Evolutionary conservation across 2,797 vertebrate species (phyloP), one percentile per base, ranked within the genome.

Genomic region (Typhlichthys eigenmanni): DNA sequence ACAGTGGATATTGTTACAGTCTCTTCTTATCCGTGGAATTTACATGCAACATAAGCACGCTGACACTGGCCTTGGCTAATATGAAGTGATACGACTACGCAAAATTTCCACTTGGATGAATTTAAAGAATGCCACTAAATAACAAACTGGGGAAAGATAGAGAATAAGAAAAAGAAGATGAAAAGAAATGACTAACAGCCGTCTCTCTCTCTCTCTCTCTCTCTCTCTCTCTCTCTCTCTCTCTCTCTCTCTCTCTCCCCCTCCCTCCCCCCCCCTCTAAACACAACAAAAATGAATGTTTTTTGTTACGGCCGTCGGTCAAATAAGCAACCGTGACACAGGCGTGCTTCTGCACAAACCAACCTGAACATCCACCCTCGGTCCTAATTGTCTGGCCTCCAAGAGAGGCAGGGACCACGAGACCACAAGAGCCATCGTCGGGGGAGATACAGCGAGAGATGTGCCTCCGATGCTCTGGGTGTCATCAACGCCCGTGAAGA

Each of bases 21-120:
- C 72, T 72, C 65, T 69, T 76, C 76, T 87, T 75, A 84, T 87
- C 71, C 72, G 5, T 34, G 73, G 71, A 84, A 84, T 87, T 85
- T 84, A 76, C 82, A 87, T 77, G 82, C 60, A 58, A 72, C 76
- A 77, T 74, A 75, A 67, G 67, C 68, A 69, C 57, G 64, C 67
- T 68, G 64, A 55, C 9, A 29, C 63, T 49, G 72, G 67, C 43
- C 75, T 78, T 56, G 75, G 71, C 78, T 79, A 60, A 66, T 81
- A 86, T 82, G 69, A 72, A 69, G 72, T 76, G 69, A 64, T 53
- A 13, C 60, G 58, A 55, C 66, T 69, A 58, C 17, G 38, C 72
- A 60, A 79, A 83, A 69, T 75, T 84, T 83, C 60, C 71, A 73
- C 73, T 84, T 65, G 68, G 84, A 80, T 83, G 75, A 80, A 79